Conservation (phyloP, 2,797 vertebrate species). For the Danio aesculapii region DNA sequence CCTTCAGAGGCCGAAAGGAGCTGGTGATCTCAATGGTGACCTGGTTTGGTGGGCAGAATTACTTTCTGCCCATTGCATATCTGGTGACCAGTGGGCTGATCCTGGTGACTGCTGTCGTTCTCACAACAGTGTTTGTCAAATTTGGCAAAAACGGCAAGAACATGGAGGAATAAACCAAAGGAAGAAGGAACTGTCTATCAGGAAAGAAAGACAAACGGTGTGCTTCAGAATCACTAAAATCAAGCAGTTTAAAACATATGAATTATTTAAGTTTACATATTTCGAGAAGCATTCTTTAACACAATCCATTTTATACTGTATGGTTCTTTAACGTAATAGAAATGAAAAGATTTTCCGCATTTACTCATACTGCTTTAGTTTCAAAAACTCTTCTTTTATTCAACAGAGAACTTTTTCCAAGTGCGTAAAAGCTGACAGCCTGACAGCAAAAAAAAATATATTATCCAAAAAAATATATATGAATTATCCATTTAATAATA, state of each 20-base stretch:
- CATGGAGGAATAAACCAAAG: slow-evolving; percentile 74
- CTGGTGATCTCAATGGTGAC: slow-evolving; percentile 87
- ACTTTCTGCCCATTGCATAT: slow-evolving; percentile 88
- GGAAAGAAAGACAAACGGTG: background rate
- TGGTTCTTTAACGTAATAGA: too few species aligned
- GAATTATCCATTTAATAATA: slow-evolving; percentile 9
- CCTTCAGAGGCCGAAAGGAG: slow-evolving; percentile 85
- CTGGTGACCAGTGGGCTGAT: slow-evolving; percentile 81
- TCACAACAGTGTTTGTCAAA: slow-evolving; percentile 82
- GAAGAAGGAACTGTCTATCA: background rate
- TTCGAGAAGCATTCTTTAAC: background rate
- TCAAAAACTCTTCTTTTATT: too few species aligned
- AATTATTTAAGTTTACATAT: background rate
- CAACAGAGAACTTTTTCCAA: too few species aligned
- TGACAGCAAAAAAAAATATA: too few species aligned
- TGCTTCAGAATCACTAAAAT: background rate
- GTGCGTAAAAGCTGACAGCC: too few species aligned
- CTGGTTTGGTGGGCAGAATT: slow-evolving; percentile 88
- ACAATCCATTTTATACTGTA: background rate
- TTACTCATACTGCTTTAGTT: too few species aligned
- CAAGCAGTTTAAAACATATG: background rate
- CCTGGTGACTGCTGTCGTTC: slow-evolving; percentile 74
- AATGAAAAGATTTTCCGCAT: too few species aligned
- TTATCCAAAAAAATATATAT: too few species aligned
- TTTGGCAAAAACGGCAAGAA: slow-evolving; percentile 79